Percentiles rank a stretch among this genome's conserved stretches.
phyloP scores from a whole-genome alignment of 2,888 invertebrate genomes.

The Tyria jacobaeae region DNA sequence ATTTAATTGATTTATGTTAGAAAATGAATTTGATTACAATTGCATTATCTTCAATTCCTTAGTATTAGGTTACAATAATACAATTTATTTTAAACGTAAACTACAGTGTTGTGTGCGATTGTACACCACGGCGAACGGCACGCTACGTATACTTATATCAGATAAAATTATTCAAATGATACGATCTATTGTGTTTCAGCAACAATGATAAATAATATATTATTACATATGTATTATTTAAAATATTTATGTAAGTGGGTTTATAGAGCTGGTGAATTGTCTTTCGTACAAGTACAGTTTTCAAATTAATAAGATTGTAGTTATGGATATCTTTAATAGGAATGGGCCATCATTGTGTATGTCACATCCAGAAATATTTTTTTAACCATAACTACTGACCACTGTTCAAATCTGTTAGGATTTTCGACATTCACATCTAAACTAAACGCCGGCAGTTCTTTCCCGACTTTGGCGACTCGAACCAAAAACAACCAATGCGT shows the following conservation, averaged over 20 bases:
- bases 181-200: conserved; percentile 83
- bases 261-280: conserved; percentile 54
- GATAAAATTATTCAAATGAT: conserved; percentile 85
- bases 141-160: conserved; percentile 75
- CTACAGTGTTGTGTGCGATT: conserved; percentile 32
- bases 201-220: conserved; percentile 84
- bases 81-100: conserved; percentile 1
- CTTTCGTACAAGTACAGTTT: conserved; percentile 33
- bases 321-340: no score
- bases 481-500: no score
- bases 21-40: no score
- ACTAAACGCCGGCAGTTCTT: no score
- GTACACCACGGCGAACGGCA: conserved; percentile 46
- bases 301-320: conserved; percentile 8
- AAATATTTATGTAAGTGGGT: conserved; percentile 79
- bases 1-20: no score
- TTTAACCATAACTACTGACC: no score
- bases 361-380: no score
- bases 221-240: conserved; percentile 76
- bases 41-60: not conserved
- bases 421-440: no score
- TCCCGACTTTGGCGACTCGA: no score
- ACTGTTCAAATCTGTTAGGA: no score
- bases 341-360: no score
- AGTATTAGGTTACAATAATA: not conserved